Conservation (phyloP, 2,888 invertebrate genomes). For the Philhelius pedissequus region DNA sequence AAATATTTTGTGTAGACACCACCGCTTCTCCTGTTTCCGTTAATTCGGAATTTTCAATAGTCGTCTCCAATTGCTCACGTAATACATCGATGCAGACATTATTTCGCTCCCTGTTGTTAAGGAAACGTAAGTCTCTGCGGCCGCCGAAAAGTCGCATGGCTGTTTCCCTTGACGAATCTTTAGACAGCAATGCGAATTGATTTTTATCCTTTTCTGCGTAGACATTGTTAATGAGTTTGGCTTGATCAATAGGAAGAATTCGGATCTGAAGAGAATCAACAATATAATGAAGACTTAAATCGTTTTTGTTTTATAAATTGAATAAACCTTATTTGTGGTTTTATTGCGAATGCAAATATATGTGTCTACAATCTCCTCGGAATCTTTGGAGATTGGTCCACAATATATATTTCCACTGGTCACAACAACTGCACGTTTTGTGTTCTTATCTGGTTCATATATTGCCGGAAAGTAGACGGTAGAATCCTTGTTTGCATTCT, state of each 20-base stretch:
- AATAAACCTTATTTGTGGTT: conserved; percentile 73
- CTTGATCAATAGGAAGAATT: conserved; percentile 74
- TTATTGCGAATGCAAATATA: conserved; percentile 76
- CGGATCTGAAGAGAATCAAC: conserved; percentile 65
- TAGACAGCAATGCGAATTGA: conserved; percentile 62
- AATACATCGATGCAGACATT: conserved; percentile 74
- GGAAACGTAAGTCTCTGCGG: conserved; percentile 72
- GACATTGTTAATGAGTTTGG: conserved; percentile 73
- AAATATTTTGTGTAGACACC: conserved; percentile 66
- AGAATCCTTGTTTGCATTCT: conserved; percentile 61
- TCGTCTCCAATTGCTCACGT: conserved; percentile 74
- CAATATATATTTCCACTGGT: conserved; percentile 72
- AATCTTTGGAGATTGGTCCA: conserved; percentile 68
- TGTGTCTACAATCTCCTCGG: conserved; percentile 71
- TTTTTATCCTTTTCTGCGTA: conserved; percentile 70
- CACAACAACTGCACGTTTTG: conserved; percentile 71
- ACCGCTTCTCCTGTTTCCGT: conserved; percentile 53
- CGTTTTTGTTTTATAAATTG: neutral
- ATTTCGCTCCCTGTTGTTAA: conserved; percentile 73
- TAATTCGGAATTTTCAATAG: conserved; percentile 70
- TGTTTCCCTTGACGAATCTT: conserved; percentile 70
- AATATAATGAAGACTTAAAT: neutral
- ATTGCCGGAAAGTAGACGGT: conserved; percentile 70
- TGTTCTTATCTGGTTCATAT: conserved; percentile 21
- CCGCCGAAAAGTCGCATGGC: conserved; percentile 76